These are phyloP conservation scores for Andrena haemorrhoa DNA, from an alignment of 2,888 invertebrate species.

Conservation along the genomic window DNA sequence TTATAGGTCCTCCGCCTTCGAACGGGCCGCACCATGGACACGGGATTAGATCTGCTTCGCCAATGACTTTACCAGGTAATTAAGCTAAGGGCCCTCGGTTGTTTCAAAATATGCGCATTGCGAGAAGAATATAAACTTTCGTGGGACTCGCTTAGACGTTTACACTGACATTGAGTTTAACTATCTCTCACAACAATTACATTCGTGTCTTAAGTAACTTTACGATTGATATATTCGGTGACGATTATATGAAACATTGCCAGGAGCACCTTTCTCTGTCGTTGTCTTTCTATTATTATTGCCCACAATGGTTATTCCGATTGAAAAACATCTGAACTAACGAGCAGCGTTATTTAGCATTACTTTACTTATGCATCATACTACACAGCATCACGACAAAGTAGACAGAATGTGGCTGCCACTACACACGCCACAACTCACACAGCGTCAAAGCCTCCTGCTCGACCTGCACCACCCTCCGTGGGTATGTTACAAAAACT, in stretches of 20 bases:
- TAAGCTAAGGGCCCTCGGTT: not conserved
- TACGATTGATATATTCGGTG: slow-evolving; percentile 18
- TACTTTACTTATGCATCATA: slow-evolving; percentile 76
- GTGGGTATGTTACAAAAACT: slow-evolving; percentile 81
- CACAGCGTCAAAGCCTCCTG: slow-evolving; percentile 83
- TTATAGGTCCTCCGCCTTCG: slow-evolving; percentile 71
- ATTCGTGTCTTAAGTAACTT: slow-evolving; percentile 21
- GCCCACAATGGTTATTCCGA: slow-evolving; percentile 26
- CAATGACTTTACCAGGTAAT: slow-evolving; percentile 76
- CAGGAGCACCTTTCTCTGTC: not conserved
- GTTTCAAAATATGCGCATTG: not conserved
- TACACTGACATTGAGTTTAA: slow-evolving; percentile 22
- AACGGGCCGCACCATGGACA: slow-evolving; percentile 69
- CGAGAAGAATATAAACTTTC: slow-evolving; percentile 28
- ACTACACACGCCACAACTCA: slow-evolving; percentile 81
- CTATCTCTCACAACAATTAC: slow-evolving; percentile 37
- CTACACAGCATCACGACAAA: slow-evolving; percentile 83
- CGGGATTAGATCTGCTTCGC: slow-evolving; percentile 75
- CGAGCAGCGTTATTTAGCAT: slow-evolving; percentile 51
- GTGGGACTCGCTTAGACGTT: slow-evolving; percentile 24
- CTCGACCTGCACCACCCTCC: slow-evolving; percentile 84
- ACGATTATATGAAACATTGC: slow-evolving; percentile 20
- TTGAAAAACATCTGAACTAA: slow-evolving; percentile 46
- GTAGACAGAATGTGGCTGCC: slow-evolving; percentile 82
- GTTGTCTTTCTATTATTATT: slow-evolving; percentile 19